These are phyloP conservation scores for Pygocentrus nattereri DNA, from an alignment of 2,797 vertebrate species.

Conservation along the genomic window DNA sequence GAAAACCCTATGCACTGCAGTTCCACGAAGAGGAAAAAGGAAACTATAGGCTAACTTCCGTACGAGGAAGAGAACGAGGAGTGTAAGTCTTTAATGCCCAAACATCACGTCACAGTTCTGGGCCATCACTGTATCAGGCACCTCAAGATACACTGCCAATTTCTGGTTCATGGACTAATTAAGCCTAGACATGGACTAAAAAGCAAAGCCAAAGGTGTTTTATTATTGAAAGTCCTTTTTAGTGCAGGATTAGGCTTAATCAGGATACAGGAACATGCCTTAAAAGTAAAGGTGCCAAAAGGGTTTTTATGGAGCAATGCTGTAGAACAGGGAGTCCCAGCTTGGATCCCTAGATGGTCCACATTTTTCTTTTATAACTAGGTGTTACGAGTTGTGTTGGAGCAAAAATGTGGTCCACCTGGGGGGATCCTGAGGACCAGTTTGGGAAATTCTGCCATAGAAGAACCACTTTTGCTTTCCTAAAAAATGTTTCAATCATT, in stretches of 20 bases:
- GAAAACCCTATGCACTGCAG: neutral
- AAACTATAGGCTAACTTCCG: constrained; percentile 34
- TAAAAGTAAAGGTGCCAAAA: neutral
- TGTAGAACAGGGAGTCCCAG: neutral
- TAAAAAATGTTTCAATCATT: too few species aligned
- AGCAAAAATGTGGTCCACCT: too few species aligned
- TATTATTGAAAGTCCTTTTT: too few species aligned
- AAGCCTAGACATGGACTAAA: neutral
- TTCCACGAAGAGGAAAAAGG: neutral
- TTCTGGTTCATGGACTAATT: neutral
- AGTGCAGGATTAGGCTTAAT: neutral
- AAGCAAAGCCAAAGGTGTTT: neutral
- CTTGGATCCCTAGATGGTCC: too few species aligned
- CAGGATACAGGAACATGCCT: neutral
- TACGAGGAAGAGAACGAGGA: constrained; percentile 21
- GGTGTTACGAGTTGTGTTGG: too few species aligned
- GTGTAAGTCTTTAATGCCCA: constrained; percentile 46
- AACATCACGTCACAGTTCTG: constrained; percentile 13
- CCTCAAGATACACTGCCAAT: neutral
- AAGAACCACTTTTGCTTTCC: too few species aligned
- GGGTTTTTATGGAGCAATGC: neutral
- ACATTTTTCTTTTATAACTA: too few species aligned
- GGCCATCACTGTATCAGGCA: neutral
- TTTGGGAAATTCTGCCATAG: too few species aligned
- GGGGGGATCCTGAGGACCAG: too few species aligned